Conservation (phyloP, 1,140 invertebrate species). For the Wasmannia auropunctata region DNA sequence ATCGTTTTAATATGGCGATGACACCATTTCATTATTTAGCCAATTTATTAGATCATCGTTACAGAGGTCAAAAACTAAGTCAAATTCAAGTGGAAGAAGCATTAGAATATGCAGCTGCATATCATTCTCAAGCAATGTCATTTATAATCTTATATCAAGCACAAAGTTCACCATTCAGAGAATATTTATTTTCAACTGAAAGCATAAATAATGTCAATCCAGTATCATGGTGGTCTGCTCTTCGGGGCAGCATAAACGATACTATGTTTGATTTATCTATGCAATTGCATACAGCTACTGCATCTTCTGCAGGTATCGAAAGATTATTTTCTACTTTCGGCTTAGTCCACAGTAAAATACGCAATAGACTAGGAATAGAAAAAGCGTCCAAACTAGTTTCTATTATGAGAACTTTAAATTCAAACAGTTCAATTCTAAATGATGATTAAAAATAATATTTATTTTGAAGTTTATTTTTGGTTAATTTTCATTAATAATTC, state of each 20-base stretch:
- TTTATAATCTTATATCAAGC: not conserved
- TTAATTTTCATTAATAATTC: too few relatives aligned
- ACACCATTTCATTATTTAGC: not conserved
- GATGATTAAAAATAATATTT: too few relatives aligned
- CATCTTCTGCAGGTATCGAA: slow-evolving; percentile 1
- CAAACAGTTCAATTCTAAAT: not conserved
- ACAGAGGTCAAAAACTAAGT: not conserved
- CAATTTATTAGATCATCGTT: not conserved
- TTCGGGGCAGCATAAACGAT: not conserved
- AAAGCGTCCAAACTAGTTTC: not conserved
- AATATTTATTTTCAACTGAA: not conserved
- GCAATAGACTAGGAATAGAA: not conserved
- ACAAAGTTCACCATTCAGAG: not conserved
- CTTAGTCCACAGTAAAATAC: not conserved
- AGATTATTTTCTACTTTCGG: not conserved
- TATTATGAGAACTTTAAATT: not conserved
- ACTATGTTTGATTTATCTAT: not conserved
- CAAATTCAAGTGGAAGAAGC: not conserved
- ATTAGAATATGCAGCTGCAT: not conserved
- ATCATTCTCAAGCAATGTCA: not conserved
- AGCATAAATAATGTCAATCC: not conserved
- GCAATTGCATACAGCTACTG: not conserved
- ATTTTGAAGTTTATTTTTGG: too few relatives aligned
- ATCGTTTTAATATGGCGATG: not conserved
- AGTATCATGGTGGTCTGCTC: not conserved